Percentiles rank a stretch among this genome's conserved stretches.
Conservation (phyloP, 1,140 invertebrate species). For the Ptiloglossa arizonensis region DNA sequence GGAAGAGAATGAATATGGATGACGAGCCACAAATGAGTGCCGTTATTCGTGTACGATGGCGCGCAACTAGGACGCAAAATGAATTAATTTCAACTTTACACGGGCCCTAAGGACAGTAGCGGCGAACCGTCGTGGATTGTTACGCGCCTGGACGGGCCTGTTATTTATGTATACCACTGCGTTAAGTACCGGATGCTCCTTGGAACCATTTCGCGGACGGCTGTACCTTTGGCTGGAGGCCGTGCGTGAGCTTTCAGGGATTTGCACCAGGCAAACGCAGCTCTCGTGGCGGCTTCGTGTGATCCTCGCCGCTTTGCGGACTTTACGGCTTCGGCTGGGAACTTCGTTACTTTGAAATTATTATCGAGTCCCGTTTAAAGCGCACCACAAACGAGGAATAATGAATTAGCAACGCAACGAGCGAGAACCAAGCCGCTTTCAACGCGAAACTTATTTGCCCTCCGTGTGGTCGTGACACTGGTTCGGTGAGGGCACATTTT, state of each 20-base stretch:
- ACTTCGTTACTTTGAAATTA: not conserved
- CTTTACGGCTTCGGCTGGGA: not conserved
- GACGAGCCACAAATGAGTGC: slow-evolving; percentile 64
- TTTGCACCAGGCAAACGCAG: not conserved
- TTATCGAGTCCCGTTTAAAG: not conserved
- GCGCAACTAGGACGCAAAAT: slow-evolving; percentile 66
- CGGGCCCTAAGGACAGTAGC: slow-evolving; percentile 45
- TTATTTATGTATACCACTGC: slow-evolving; percentile 53
- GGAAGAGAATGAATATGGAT: slow-evolving; percentile 70
- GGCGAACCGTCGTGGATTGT: slow-evolving; percentile 26
- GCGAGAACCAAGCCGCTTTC: not conserved
- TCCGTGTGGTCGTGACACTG: too few species aligned
- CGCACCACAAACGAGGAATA: not conserved
- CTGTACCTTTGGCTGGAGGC: slow-evolving; percentile 1
- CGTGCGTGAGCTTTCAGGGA: not conserved
- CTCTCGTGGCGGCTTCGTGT: not conserved
- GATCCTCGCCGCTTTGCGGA: not conserved
- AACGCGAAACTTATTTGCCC: too few species aligned
- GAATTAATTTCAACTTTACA: slow-evolving; percentile 70
- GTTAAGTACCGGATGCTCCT: slow-evolving; percentile 38
- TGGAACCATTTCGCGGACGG: slow-evolving; percentile 27
- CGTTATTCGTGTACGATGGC: slow-evolving; percentile 58
- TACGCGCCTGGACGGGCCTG: slow-evolving; percentile 36
- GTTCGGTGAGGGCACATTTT: too few species aligned
- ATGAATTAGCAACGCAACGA: not conserved